Conservation (phyloP, 2,113 vertebrate species). For the Macroglossus sobrinus region DNA sequence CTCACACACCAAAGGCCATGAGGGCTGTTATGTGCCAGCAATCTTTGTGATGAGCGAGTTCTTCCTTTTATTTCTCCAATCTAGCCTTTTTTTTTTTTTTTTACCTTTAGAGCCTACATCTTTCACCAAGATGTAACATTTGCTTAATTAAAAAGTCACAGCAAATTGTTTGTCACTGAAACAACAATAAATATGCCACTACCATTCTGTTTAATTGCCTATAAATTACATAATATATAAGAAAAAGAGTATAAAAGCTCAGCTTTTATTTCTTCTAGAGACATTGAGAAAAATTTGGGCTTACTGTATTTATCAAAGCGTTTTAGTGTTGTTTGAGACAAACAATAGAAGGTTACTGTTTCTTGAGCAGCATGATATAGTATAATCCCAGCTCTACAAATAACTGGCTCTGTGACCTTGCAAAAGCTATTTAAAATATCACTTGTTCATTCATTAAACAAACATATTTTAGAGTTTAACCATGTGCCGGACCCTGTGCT, state of each 20-base stretch:
- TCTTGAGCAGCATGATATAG: background rate
- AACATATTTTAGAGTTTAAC: background rate
- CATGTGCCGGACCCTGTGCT: background rate
- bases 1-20: background rate
- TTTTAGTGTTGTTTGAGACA: background rate
- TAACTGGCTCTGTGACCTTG: background rate
- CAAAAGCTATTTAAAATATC: background rate
- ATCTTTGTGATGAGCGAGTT: background rate
- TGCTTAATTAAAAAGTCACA: slow-evolving; percentile 39
- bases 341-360: background rate
- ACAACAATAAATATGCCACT: slow-evolving; percentile 21
- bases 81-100: background rate
- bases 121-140: slow-evolving; percentile 20
- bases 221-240: background rate
- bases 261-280: background rate
- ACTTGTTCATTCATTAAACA: background rate
- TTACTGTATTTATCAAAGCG: background rate
- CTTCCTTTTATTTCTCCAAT: background rate
- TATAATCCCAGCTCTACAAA: background rate
- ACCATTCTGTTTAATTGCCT: slow-evolving; percentile 1
- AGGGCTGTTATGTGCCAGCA: background rate
- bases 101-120: background rate
- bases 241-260: background rate
- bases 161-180: slow-evolving; percentile 6
- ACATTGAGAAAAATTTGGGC: background rate